Evolutionary conservation across 2,797 vertebrate genomes (phyloP).

Genomic region (Mus minutoides): DNA sequence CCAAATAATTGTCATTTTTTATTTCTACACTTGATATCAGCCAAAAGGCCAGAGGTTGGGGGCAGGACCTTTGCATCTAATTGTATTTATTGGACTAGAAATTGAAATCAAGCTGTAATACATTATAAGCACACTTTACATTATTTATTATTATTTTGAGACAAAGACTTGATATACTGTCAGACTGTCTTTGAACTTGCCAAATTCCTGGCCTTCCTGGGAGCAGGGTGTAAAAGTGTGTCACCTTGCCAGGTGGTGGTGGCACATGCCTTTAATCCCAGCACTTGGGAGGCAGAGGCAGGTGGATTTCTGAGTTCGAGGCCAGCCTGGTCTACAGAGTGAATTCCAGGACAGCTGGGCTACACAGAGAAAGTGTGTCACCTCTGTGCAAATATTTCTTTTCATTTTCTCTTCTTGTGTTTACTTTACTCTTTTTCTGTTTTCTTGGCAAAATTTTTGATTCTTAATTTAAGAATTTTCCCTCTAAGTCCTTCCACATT

Average conservation of each 20-base stretch:
- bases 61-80: not conserved
- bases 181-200: not conserved
- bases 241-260: no score
- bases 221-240: no score
- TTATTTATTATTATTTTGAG: not conserved
- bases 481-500: not conserved
- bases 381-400: not conserved
- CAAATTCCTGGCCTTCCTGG: not conserved
- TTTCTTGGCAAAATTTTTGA: not conserved
- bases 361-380: no score
- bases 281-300: no score
- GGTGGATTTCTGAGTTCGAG: no score
- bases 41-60: not conserved
- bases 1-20: not conserved
- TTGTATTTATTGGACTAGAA: no score
- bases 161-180: not conserved
- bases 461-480: not conserved
- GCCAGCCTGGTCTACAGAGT: no score
- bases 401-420: not conserved
- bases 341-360: no score
- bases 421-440: not conserved
- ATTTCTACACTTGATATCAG: not conserved
- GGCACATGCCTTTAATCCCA: no score
- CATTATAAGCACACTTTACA: not conserved
- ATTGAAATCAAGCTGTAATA: not conserved